phyloP scores from a whole-genome alignment of 2,888 invertebrate genomes.

The Andrena minutula region DNA sequence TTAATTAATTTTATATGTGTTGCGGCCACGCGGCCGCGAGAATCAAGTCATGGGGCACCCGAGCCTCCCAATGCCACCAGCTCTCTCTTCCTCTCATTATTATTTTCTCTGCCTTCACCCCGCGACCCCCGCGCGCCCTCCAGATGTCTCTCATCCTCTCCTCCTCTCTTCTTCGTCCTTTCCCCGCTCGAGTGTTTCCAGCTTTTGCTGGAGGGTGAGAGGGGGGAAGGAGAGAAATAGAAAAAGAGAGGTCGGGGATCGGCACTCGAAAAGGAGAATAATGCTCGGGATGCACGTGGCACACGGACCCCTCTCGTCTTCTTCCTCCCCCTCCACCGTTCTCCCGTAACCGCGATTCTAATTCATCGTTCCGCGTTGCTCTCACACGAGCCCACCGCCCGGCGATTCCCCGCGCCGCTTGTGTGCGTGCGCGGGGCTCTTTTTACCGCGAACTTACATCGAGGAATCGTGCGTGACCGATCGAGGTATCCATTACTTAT shows the following conservation, averaged over 20 bases:
- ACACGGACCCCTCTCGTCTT: conserved; percentile 56
- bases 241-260: conserved; percentile 40
- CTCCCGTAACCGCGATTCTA: conserved; percentile 53
- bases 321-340: conserved; percentile 8
- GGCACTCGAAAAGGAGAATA: conserved; percentile 79
- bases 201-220: not conserved
- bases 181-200: conserved; percentile 32
- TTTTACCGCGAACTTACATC: conserved; percentile 29
- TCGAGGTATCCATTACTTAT: conserved; percentile 39
- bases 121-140: not conserved
- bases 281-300: conserved; percentile 79
- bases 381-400: conserved; percentile 8
- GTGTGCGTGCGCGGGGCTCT: conserved; percentile 19
- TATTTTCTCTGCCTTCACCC: conserved; percentile 18
- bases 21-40: conserved; percentile 69
- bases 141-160: conserved; percentile 33
- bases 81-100: conserved; percentile 44
- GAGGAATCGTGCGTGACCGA: conserved; percentile 37
- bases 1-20: conserved; percentile 83
- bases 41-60: conserved; percentile 73
- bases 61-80: conserved; percentile 25
- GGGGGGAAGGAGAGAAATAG: conserved; percentile 18
- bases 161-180: conserved; percentile 38
- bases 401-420: not conserved
- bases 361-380: conserved; percentile 49